phyloP scores from a whole-genome alignment of 1,140 invertebrate genomes.

The Condylostylus longicornis region DNA sequence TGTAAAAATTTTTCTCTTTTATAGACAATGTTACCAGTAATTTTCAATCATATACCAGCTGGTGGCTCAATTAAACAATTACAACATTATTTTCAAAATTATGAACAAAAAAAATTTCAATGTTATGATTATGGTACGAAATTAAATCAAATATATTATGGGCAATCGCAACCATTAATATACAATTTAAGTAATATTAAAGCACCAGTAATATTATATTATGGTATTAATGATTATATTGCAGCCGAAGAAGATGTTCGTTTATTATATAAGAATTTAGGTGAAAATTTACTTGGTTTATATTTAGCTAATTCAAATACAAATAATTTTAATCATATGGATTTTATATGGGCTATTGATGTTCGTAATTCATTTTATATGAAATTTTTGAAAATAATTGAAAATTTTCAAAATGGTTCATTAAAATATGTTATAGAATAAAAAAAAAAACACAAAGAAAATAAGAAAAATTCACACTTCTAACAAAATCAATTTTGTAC shows the following conservation, averaged over 20 bases:
- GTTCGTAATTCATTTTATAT: conserved; percentile 41
- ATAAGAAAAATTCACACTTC: too few species aligned
- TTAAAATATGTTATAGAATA: too few species aligned
- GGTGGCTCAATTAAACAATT: conserved; percentile 29
- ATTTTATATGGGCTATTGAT: conserved; percentile 49
- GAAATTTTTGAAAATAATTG: conserved; percentile 38
- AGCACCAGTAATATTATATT: conserved; percentile 47
- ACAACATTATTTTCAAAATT: conserved; percentile 29
- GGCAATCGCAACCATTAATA: conserved; percentile 33
- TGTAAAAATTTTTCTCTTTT: conserved; percentile 3
- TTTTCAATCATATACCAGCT: conserved; percentile 50
- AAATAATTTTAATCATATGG: conserved; percentile 46
- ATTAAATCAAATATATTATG: conserved; percentile 36
- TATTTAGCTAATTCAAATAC: conserved; percentile 37
- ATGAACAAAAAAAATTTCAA: conserved; percentile 21
- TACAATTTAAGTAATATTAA: conserved; percentile 46
- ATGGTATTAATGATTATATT: conserved; percentile 42
- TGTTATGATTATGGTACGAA: conserved; percentile 25
- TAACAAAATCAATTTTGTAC: too few species aligned
- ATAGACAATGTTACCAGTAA: conserved; percentile 49
- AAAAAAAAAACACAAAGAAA: too few species aligned
- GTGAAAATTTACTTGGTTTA: conserved; percentile 36
- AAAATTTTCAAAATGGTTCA: too few species aligned
- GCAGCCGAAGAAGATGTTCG: conserved; percentile 46
- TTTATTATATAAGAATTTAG: conserved; percentile 36